Percentiles rank a stretch among this genome's conserved stretches.
These are phyloP conservation scores for Petrolisthes cinctipes DNA, from an alignment of 2,888 invertebrate species.

Conservation along the genomic window DNA sequence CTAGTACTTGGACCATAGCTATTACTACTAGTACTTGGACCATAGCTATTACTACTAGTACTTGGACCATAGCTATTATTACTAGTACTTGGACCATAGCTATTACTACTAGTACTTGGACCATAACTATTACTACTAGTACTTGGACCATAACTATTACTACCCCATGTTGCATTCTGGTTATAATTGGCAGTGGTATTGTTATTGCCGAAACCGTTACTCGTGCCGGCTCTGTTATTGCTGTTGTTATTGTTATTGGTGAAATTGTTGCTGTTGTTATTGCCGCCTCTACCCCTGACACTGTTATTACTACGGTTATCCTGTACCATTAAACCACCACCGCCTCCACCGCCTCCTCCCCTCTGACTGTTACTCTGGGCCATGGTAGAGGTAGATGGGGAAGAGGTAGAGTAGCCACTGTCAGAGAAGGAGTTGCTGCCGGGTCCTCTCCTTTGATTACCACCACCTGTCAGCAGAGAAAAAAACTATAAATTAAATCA, in stretches of 20 bases:
- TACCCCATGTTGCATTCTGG: neutral
- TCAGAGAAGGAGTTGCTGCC: slow-evolving; percentile 6
- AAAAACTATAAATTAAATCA: neutral
- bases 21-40: too few relatives aligned
- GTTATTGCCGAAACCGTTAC: neutral
- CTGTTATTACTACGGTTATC: neutral
- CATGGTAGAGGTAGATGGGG: neutral
- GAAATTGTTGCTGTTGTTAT: neutral
- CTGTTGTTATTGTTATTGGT: neutral
- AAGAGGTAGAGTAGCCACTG: slow-evolving; percentile 31
- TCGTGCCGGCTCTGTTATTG: neutral
- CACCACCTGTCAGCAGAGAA: neutral
- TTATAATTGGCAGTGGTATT: too few relatives aligned
- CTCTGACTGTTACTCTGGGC: slow-evolving; percentile 10
- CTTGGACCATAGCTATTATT: neutral
- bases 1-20: too few relatives aligned
- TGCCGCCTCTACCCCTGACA: neutral
- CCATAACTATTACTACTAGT: neutral
- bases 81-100: neutral
- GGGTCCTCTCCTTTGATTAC: neutral
- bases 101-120: too few relatives aligned
- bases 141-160: neutral
- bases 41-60: too few relatives aligned
- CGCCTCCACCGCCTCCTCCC: neutral
- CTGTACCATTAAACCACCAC: neutral